Conservation (phyloP, 92 coral and sea anemone genomes). For the Porites divaricata region DNA sequence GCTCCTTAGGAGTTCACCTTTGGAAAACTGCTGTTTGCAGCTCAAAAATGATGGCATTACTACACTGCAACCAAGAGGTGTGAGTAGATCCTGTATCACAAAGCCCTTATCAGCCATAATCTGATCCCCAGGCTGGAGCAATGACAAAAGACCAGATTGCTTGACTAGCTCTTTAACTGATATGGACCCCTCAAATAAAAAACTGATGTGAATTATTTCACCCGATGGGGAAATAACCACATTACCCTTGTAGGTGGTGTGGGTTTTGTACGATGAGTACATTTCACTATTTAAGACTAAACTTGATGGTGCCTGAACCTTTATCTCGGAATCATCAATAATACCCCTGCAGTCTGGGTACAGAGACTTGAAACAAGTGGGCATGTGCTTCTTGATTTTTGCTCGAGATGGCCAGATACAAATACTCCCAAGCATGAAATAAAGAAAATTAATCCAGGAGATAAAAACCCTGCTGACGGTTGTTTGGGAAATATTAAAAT, state of each 20-base stretch:
- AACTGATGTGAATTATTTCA: constrained; percentile 62
- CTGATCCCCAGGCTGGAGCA: constrained; percentile 67
- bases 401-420: constrained; percentile 51
- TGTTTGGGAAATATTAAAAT: constrained; percentile 20
- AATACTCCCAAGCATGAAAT: constrained; percentile 37
- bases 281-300: constrained; percentile 33
- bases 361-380: constrained; percentile 17
- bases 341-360: constrained; percentile 43
- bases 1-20: constrained; percentile 53
- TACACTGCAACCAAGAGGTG: constrained; percentile 52
- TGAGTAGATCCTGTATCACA: constrained; percentile 41
- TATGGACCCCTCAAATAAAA: constrained; percentile 59
- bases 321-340: constrained; percentile 44
- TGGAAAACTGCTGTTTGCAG: constrained; percentile 55
- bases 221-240: constrained; percentile 63
- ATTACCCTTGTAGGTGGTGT: constrained; percentile 68
- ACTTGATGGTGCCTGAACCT: constrained; percentile 42
- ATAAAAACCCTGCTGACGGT: constrained; percentile 37
- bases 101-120: constrained; percentile 66
- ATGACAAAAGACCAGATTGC: constrained; percentile 53
- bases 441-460: constrained; percentile 58
- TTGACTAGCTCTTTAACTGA: constrained; percentile 71
- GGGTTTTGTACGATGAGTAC: constrained; percentile 59
- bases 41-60: constrained; percentile 58
- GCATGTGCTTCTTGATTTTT: constrained; percentile 59